Evolutionary conservation across 2,888 invertebrate species (phyloP).

Genomic region (Diadegma fenestrale): DNA sequence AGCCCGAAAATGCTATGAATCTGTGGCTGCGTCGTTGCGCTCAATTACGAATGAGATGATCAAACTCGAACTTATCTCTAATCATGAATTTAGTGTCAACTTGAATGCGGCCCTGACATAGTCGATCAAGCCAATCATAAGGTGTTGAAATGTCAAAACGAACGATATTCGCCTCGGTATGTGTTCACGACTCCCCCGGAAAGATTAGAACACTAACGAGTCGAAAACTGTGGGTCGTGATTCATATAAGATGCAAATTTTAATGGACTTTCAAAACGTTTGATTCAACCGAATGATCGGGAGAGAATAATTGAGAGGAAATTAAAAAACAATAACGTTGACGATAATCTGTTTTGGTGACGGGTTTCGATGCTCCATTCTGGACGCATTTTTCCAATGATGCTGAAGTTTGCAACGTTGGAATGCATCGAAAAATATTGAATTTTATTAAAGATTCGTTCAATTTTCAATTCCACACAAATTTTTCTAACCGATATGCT

Average conservation of each 20-base stretch:
- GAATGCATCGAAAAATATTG: too few relatives aligned
- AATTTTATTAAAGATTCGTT: too few relatives aligned
- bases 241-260: not conserved
- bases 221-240: not conserved
- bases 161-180: not conserved
- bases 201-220: not conserved
- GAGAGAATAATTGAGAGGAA: not conserved
- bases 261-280: not conserved
- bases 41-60: constrained; percentile 73
- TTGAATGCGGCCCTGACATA: constrained; percentile 39
- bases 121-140: constrained; percentile 23
- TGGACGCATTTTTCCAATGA: not conserved
- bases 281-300: not conserved
- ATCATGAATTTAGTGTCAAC: constrained; percentile 41
- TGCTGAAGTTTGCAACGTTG: too few relatives aligned
- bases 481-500: too few relatives aligned
- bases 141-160: constrained; percentile 2
- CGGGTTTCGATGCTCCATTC: not conserved
- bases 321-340: not conserved
- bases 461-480: too few relatives aligned
- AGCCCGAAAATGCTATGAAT: not conserved
- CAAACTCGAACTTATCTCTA: constrained; percentile 56
- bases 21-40: constrained; percentile 65
- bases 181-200: too few relatives aligned
- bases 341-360: not conserved